phyloP scores from a whole-genome alignment of 2,113 vertebrate species.

The Hydrochoerus hydrochaeris region DNA sequence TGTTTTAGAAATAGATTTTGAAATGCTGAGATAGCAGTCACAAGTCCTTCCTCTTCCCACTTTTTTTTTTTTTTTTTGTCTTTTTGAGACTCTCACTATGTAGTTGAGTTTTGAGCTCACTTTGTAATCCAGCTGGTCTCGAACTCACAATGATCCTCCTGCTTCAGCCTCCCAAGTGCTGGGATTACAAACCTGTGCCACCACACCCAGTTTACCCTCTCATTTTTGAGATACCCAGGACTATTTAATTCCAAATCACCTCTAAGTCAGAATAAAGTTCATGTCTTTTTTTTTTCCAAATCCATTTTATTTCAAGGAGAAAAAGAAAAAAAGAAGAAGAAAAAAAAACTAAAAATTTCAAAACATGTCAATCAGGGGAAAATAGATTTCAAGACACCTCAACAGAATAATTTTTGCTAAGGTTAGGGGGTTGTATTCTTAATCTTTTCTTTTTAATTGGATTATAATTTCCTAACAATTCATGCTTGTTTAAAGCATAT shows the following conservation, averaged over 20 bases:
- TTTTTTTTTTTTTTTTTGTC: too few relatives aligned
- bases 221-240: background rate
- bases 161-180: too few relatives aligned
- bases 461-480: background rate
- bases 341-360: too few relatives aligned
- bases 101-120: too few relatives aligned
- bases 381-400: background rate
- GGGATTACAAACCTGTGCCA: too few relatives aligned
- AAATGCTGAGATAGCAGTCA: background rate
- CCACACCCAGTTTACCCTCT: background rate
- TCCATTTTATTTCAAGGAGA: too few relatives aligned
- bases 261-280: background rate
- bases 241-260: background rate
- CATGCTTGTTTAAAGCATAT: background rate
- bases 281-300: background rate
- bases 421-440: background rate
- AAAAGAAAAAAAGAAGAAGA: too few relatives aligned
- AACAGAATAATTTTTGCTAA: background rate
- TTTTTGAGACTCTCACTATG: too few relatives aligned
- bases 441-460: background rate
- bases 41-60: too few relatives aligned
- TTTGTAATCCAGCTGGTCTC: too few relatives aligned
- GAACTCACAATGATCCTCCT: too few relatives aligned
- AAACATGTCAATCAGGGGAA: too few relatives aligned
- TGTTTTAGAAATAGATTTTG: conserved; percentile 17